A percentile compares a stretch with the other conserved stretches of the same genome.
These are phyloP conservation scores for Colossoma macropomum DNA, from an alignment of 2,113 vertebrate genomes.

Conservation along the genomic window DNA sequence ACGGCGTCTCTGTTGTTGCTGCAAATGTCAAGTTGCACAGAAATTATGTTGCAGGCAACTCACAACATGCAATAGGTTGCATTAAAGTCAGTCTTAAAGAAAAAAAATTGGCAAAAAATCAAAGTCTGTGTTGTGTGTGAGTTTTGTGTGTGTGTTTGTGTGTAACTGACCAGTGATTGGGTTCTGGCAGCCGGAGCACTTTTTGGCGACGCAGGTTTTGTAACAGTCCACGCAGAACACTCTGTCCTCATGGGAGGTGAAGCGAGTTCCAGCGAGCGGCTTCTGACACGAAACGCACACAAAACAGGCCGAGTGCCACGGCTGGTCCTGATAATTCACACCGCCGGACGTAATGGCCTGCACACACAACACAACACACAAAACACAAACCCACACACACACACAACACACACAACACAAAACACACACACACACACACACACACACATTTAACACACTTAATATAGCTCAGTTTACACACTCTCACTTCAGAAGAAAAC, in stretches of 20 bases:
- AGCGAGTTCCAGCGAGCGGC: conserved; percentile 87
- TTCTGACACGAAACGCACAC: conserved; percentile 91
- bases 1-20: no score
- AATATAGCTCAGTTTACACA: background rate
- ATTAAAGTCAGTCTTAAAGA: no score
- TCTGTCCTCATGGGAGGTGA: conserved; percentile 91
- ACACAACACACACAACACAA: conserved; percentile 3
- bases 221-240: conserved; percentile 96
- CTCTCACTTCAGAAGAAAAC: no score
- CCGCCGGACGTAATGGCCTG: conserved; percentile 94
- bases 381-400: background rate
- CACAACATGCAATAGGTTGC: no score
- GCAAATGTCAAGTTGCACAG: no score
- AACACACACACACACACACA: background rate
- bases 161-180: conserved; percentile 89
- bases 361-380: conserved; percentile 20
- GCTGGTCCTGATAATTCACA: conserved; percentile 95
- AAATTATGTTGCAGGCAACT: no score
- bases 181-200: conserved; percentile 91
- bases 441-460: background rate
- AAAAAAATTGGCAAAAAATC: no score
- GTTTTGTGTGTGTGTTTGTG: background rate
- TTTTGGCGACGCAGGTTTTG: conserved; percentile 94
- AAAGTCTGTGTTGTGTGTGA: no score
- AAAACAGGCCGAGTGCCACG: conserved; percentile 94